phyloP scores from a whole-genome alignment of 2,113 vertebrate genomes.

The Riparia riparia region DNA sequence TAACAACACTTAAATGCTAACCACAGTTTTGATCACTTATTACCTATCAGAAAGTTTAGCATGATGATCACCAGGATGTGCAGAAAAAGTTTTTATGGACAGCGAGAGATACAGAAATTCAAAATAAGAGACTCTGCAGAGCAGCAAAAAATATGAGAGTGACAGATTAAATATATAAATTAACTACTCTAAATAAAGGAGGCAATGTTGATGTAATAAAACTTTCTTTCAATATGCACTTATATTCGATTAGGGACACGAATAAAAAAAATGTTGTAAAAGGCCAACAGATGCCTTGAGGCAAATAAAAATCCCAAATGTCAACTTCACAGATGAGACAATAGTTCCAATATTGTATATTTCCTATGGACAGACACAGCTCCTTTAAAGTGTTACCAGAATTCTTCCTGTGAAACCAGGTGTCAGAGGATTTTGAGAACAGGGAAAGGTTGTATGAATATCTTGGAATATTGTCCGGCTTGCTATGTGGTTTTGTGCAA shows the following conservation, averaged over 20 bases:
- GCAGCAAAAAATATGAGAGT: not conserved
- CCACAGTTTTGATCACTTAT: not conserved
- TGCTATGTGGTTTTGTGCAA: not conserved
- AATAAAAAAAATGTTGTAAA: constrained; percentile 48
- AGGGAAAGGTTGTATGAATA: not conserved
- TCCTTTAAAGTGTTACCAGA: not conserved
- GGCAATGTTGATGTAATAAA: not conserved
- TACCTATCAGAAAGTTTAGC: not conserved
- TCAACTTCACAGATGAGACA: constrained; percentile 7
- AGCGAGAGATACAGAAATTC: not conserved
- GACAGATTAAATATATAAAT: constrained; percentile 39
- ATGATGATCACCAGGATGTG: not conserved
- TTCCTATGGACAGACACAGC: not conserved
- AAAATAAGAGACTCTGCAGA: not conserved
- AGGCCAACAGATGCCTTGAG: constrained; percentile 36
- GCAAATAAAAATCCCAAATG: constrained; percentile 43
- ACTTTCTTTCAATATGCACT: constrained; percentile 20
- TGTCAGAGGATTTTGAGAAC: not conserved
- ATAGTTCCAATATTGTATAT: not conserved
- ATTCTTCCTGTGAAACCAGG: not conserved
- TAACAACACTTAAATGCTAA: not conserved
- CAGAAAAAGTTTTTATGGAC: not conserved
- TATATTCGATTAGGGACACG: not conserved
- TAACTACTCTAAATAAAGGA: constrained; percentile 5
- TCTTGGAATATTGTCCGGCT: not conserved